Conservation (phyloP, 2,888 invertebrate species). For the Fragum whitleyi region DNA sequence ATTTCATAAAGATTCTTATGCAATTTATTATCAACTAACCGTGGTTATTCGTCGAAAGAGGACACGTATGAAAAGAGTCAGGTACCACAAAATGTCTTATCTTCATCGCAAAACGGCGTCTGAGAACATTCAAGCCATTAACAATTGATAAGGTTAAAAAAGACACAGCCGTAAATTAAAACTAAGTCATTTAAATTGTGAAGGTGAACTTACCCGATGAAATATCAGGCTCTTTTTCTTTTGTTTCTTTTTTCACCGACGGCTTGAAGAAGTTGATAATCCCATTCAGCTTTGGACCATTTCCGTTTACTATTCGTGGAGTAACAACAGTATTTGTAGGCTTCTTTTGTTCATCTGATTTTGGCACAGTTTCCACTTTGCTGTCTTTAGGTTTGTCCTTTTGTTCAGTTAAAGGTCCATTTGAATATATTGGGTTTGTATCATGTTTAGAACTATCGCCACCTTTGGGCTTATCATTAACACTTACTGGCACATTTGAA, state of each 20-base stretch:
- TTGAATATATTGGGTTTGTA: background rate
- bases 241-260: background rate
- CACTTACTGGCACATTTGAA: background rate
- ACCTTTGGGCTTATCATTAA: background rate
- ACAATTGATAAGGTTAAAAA: too few species aligned
- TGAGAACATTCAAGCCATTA: too few species aligned
- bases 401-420: background rate
- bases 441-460: background rate
- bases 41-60: too few species aligned
- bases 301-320: background rate
- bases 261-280: background rate
- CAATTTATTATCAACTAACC: too few species aligned
- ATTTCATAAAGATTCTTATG: too few species aligned
- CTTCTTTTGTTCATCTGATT: background rate
- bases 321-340: conserved; percentile 1
- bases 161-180: too few species aligned
- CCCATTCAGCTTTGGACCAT: background rate
- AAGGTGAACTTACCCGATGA: background rate
- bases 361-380: background rate
- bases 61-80: too few species aligned
- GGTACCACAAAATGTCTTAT: too few species aligned
- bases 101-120: too few species aligned
- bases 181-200: too few species aligned
- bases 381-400: background rate
- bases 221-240: background rate